Conservation (phyloP, 2,797 vertebrate genomes). For the Luscinia megarhynchos region DNA sequence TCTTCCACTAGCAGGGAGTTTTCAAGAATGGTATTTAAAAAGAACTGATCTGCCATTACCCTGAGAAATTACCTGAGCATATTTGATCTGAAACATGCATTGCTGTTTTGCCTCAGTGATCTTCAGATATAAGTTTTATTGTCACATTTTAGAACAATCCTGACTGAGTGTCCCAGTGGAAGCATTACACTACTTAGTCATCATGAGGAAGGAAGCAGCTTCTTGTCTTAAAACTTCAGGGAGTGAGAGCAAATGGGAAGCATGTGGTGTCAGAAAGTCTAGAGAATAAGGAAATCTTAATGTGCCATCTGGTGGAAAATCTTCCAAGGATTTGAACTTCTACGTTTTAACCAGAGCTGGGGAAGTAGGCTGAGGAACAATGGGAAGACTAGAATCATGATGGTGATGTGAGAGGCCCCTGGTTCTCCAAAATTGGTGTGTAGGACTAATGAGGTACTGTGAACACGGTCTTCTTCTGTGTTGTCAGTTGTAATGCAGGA, state of each 20-base stretch:
- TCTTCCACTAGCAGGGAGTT: not conserved
- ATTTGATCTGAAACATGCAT: not conserved
- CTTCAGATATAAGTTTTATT: not conserved
- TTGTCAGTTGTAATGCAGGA: not conserved
- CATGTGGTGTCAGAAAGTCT: not conserved
- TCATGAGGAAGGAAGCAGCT: not conserved
- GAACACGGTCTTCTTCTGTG: not conserved
- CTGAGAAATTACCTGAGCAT: not conserved
- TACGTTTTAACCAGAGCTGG: not conserved
- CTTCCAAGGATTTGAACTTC: not conserved
- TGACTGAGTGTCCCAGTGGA: not conserved
- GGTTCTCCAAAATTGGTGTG: not conserved
- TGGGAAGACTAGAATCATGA: not conserved
- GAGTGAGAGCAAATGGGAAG: not conserved
- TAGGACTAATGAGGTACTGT: not conserved
- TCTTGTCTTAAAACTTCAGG: not conserved
- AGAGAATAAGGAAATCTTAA: accelerated
- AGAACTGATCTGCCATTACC: not conserved
- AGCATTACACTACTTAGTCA: not conserved
- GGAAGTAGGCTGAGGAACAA: accelerated
- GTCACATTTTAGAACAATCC: not conserved
- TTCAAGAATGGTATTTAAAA: not conserved
- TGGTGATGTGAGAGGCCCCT: not conserved
- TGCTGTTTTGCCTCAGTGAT: not conserved
- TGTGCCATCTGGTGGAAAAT: not conserved